Evolutionary conservation across 2,113 vertebrate species (phyloP).

Genomic region (Ivindomyrus marchei): DNA sequence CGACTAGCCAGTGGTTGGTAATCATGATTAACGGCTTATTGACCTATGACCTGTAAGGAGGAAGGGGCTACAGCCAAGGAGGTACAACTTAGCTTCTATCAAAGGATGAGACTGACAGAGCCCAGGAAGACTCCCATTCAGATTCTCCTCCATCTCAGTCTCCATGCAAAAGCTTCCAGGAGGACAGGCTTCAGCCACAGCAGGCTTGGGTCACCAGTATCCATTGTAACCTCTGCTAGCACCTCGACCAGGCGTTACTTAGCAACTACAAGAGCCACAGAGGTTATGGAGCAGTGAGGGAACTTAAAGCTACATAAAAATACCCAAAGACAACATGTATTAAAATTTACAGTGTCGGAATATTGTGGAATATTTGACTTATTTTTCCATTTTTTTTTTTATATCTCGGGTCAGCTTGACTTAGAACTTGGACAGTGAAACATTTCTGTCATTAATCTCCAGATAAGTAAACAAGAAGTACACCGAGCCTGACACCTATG

Average conservation of each 20-base stretch:
- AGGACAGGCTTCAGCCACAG: not conserved
- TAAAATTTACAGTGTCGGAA: slow-evolving; percentile 4
- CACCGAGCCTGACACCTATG: not conserved
- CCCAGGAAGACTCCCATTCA: slow-evolving; percentile 39
- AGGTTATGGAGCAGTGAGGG: not conserved
- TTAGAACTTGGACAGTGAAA: not conserved
- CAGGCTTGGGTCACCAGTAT: not conserved
- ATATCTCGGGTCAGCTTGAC: not conserved
- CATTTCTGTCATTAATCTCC: not conserved
- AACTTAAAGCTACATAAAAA: not conserved
- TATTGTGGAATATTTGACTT: not conserved
- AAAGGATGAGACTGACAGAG: slow-evolving; percentile 40
- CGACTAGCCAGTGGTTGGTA: slow-evolving; percentile 28
- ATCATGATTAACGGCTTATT: slow-evolving; percentile 48
- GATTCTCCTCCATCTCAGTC: not conserved
- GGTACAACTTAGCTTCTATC: slow-evolving; percentile 40
- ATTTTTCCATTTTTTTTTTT: slow-evolving; percentile 1
- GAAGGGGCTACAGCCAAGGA: slow-evolving; percentile 48
- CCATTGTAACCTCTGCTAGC: not conserved
- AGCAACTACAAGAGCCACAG: not conserved
- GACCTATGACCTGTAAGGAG: slow-evolving; percentile 61
- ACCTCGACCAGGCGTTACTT: not conserved
- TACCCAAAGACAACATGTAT: slow-evolving; percentile 1
- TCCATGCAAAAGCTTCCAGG: not conserved
- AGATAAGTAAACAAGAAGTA: slow-evolving; percentile 6